phyloP scores from a whole-genome alignment of 2,888 invertebrate species.

The Myathropa florea region DNA sequence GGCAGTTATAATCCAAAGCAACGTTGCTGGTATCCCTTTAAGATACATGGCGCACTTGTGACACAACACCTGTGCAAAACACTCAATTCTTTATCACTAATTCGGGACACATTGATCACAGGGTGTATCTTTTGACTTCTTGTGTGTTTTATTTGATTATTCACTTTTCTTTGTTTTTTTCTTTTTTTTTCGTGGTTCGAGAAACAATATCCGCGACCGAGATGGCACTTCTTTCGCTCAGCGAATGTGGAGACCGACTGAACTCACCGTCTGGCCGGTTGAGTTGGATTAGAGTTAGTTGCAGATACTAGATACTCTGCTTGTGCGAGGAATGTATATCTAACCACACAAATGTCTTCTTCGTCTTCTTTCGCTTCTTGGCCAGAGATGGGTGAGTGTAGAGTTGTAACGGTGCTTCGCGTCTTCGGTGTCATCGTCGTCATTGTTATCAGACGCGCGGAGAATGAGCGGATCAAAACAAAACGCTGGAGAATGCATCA shows the following conservation, averaged over 20 bases:
- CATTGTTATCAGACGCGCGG: conserved; percentile 31
- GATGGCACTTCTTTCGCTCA: conserved; percentile 60
- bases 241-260: conserved; percentile 64
- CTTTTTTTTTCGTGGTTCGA: conserved; percentile 9
- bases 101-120: conserved; percentile 27
- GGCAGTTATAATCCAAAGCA: conserved; percentile 56
- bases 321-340: conserved; percentile 52
- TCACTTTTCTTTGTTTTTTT: conserved; percentile 11
- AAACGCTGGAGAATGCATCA: conserved; percentile 58
- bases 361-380: conserved; percentile 5
- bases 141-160: not conserved
- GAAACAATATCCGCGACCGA: conserved; percentile 53
- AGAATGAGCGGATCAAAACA: conserved; percentile 64
- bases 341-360: conserved; percentile 45
- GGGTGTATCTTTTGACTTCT: too few species aligned
- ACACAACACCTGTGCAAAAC: not conserved
- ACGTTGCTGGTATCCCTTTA: conserved; percentile 48
- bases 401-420: conserved; percentile 41
- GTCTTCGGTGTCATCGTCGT: conserved; percentile 6
- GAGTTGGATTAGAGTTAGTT: conserved; percentile 59
- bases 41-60: conserved; percentile 34
- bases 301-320: conserved; percentile 52
- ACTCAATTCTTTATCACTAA: conserved; percentile 36
- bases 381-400: conserved; percentile 21
- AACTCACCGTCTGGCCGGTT: too few species aligned